Evolutionary conservation across 92 coral and sea anemone species (phyloP).

Genomic region (Epizoanthus illoricatus): DNA sequence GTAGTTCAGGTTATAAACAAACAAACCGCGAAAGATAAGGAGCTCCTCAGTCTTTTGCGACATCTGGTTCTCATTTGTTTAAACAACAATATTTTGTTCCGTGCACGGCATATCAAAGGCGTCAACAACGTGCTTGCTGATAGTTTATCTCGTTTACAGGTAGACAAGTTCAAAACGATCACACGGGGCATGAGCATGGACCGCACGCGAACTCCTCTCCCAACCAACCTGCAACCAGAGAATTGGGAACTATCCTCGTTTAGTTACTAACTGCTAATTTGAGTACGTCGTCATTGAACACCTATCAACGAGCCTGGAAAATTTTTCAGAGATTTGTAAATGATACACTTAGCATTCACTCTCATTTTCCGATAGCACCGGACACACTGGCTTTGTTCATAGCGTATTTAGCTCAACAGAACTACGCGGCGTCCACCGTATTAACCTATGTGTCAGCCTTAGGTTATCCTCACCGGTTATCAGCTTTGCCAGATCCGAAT

Average conservation of each 20-base stretch:
- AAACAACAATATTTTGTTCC: background rate
- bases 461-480: conserved; percentile 26
- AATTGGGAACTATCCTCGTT: background rate
- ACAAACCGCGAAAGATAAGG: no score
- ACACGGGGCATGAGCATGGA: no score
- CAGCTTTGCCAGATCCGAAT: background rate
- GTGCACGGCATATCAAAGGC: background rate
- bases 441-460: conserved; percentile 33
- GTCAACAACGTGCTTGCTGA: background rate
- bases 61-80: background rate
- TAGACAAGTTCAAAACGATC: no score
- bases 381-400: conserved; percentile 40
- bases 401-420: conserved; percentile 31
- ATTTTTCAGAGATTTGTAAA: background rate
- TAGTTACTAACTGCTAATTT: background rate
- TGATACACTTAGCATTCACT: background rate
- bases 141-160: background rate
- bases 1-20: no score
- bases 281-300: background rate
- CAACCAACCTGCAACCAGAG: no score
- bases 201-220: no score
- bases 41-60: no score
- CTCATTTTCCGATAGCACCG: background rate
- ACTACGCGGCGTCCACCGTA: conserved; percentile 39
- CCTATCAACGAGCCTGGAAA: background rate